These are phyloP conservation scores for Lepetodrilus schrolli DNA, from an alignment of 2,888 invertebrate genomes.

Conservation along the genomic window DNA sequence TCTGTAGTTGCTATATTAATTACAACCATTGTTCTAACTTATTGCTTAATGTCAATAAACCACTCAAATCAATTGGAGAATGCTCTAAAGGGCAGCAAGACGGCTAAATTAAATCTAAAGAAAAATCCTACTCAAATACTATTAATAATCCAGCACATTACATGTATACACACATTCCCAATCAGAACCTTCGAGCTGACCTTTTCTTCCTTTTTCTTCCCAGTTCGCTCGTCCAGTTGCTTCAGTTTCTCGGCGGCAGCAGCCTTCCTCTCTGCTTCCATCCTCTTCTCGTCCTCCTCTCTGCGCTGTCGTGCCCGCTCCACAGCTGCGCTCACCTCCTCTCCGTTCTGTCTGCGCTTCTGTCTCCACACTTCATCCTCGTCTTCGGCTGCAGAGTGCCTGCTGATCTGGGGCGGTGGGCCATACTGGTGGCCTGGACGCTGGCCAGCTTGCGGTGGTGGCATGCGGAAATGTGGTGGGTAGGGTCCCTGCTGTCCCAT, in stretches of 20 bases:
- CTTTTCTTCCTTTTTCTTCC: conserved; percentile 78
- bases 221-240: conserved; percentile 81
- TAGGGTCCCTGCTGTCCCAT: conserved; percentile 68
- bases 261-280: conserved; percentile 75
- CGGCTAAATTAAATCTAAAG: too few relatives aligned
- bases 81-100: too few relatives aligned
- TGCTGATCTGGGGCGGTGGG: conserved; percentile 47
- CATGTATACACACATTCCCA: too few relatives aligned
- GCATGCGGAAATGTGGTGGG: conserved; percentile 68
- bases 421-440: conserved; percentile 33
- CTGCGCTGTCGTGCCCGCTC: conserved; percentile 88
- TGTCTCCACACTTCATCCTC: conserved; percentile 84
- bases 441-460: neutral
- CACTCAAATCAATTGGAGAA: too few relatives aligned
- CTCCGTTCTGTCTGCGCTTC: conserved; percentile 80
- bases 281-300: conserved; percentile 87
- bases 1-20: too few relatives aligned
- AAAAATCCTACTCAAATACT: too few relatives aligned
- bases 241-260: conserved; percentile 82
- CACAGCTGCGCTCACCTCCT: conserved; percentile 80
- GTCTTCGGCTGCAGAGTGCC: conserved; percentile 72
- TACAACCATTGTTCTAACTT: too few relatives aligned
- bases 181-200: too few relatives aligned
- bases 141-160: too few relatives aligned
- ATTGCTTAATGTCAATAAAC: too few relatives aligned